These are phyloP conservation scores for Pseudomugil tenellus DNA, from an alignment of 2,797 vertebrate genomes.

Conservation along the genomic window DNA sequence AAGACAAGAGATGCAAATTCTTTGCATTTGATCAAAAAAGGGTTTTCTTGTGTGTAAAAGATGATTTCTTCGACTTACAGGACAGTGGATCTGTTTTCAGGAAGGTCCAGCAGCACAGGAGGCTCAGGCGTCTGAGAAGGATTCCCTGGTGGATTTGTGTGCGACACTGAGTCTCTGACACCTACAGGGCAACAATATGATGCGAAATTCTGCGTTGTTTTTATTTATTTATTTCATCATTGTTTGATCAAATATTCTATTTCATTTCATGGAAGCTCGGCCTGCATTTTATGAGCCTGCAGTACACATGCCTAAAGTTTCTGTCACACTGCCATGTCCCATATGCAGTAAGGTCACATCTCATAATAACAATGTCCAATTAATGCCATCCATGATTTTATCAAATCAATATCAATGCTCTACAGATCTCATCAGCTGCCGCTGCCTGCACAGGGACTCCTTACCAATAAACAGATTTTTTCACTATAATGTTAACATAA, in stretches of 20 bases:
- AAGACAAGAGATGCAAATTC: conserved; percentile 12
- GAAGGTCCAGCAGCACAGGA: conserved; percentile 88
- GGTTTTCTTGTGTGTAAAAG: not conserved
- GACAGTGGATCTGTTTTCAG: conserved; percentile 86
- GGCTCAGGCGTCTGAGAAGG: conserved; percentile 85
- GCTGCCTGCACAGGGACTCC: conserved; percentile 33
- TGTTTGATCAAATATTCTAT: conserved; percentile 8
- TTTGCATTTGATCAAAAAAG: conserved; percentile 5
- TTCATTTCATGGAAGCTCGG: not conserved
- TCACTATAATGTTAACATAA: conserved; percentile 19
- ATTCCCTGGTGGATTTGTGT: conserved; percentile 84
- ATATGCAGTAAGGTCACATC: conserved; percentile 46
- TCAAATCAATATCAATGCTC: conserved; percentile 72
- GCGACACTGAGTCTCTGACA: conserved; percentile 93
- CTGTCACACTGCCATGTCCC: conserved; percentile 15
- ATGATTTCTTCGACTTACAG: conserved; percentile 81
- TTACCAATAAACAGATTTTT: conserved; percentile 9
- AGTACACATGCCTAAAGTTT: conserved; percentile 1
- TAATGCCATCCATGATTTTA: conserved; percentile 63
- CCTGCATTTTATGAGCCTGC: conserved; percentile 2
- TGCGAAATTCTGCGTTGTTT: not conserved
- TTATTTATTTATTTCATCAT: not conserved
- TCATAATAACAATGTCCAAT: conserved; percentile 62
- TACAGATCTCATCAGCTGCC: conserved; percentile 61
- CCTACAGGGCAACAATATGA: conserved; percentile 73